Conservation (phyloP, 2,888 invertebrate genomes). For the Abrostola tripartita region DNA sequence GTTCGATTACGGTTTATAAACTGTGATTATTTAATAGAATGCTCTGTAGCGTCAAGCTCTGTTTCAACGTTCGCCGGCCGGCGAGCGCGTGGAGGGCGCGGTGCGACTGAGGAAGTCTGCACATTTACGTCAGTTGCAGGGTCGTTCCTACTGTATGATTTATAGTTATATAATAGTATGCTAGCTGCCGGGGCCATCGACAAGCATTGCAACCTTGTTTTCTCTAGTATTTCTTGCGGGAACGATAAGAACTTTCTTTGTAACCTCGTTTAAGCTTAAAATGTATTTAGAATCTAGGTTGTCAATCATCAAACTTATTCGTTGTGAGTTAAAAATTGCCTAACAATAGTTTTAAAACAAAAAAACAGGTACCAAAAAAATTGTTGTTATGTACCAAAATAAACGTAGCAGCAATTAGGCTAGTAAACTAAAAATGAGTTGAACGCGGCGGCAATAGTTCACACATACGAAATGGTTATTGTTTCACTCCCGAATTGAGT, state of each 20-base stretch:
- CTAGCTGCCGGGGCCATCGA: constrained; percentile 27
- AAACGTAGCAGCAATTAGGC: constrained; percentile 37
- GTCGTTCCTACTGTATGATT: constrained; percentile 45
- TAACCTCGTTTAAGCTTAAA: neutral
- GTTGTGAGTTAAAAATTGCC: constrained; percentile 14
- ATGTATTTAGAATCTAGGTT: constrained; percentile 11
- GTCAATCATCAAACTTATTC: constrained; percentile 9
- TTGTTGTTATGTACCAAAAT: constrained; percentile 34
- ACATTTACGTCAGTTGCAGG: constrained; percentile 50
- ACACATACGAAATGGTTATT: constrained; percentile 47
- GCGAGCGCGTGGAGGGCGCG: constrained; percentile 50
- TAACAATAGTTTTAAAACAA: constrained; percentile 20
- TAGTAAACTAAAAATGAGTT: constrained; percentile 22
- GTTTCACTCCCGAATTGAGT: constrained; percentile 34
- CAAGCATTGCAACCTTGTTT: constrained; percentile 18
- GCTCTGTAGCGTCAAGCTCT: constrained; percentile 33
- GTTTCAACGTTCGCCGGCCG: constrained; percentile 29
- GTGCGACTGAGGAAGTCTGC: constrained; percentile 52
- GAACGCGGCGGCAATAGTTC: constrained; percentile 36
- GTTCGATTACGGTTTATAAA: constrained; percentile 21
- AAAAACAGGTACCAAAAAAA: constrained; percentile 21
- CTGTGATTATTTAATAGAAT: constrained; percentile 40
- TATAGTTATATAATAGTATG: constrained; percentile 45
- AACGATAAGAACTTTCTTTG: constrained; percentile 12
- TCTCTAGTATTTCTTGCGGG: constrained; percentile 6